Base-by-base conservation (phyloP, 2,888 invertebrate species). In the Nowickia ferox region DNA sequence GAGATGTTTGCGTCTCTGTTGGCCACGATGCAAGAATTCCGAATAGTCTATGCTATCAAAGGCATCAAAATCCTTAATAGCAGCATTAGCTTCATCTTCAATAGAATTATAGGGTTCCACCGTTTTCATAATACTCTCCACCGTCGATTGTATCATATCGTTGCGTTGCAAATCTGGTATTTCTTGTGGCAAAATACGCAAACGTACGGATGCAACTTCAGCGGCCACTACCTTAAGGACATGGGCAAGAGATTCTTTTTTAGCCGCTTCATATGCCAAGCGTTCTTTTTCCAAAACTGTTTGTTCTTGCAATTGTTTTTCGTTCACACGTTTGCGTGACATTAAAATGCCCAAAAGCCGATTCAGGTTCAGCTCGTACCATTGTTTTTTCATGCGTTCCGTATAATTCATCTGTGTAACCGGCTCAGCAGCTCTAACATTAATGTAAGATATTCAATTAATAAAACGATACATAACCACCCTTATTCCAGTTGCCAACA, bases 241-340 rank as follows among this genome's bases (percentile, higher is more conserved):
- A 38, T 89, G 87, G 2, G 84, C 79, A 2, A 91, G 87, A 0
- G 92, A 91, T 9, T 91, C 89, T 72, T 91, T 92, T 19, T 93
- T 93, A 17, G 91, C 89, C 3, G 88, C 90, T 92, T 93, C 87
- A 80, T 92, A 93, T 30, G 94, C 94, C 0, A 96, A 94, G 0
- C 95, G 95, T 53, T 96, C 95, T 87, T 95, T 94, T 88, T 96
- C 96, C 87, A 96, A 94, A 8, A 93, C 93, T 92, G 89, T 96
- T 94, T 85, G 95, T 93, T 91, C 94, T 91, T 92, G 95, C 94
- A 93, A 80, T 72, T 92, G 90, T 72, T 90, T 91, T 11, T 91
- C 91, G 81, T 93, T 92, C 69, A 93, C 92, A 57, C 90, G 90
- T 74, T 93, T 92, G 42, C 93, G 91, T 0, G 91, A 89, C 92